phyloP scores from a whole-genome alignment of 2,888 invertebrate species.

The Cheilosia soror region DNA sequence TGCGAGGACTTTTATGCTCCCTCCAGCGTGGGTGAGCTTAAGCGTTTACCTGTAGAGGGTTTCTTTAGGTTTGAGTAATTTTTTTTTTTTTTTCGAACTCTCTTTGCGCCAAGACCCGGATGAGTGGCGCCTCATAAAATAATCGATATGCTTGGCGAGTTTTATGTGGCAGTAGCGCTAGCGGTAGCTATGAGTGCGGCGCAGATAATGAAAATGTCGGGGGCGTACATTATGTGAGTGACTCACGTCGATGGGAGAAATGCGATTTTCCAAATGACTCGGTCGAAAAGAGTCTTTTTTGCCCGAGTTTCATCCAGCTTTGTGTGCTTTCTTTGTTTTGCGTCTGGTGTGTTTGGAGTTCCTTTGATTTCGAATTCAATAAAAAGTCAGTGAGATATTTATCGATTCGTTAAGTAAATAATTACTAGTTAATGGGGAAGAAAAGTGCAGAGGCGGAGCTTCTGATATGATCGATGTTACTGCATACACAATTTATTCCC shows the following conservation, averaged over 20 bases:
- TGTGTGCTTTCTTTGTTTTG: slow-evolving; percentile 9
- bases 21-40: slow-evolving; percentile 1
- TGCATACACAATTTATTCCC: not conserved
- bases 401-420: slow-evolving; percentile 67
- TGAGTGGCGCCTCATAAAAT: slow-evolving; percentile 62
- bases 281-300: slow-evolving; percentile 17
- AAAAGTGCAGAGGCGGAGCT: slow-evolving; percentile 23
- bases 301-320: not conserved
- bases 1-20: slow-evolving; percentile 35
- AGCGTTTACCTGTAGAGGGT: slow-evolving; percentile 36
- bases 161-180: slow-evolving; percentile 20
- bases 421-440: slow-evolving; percentile 45
- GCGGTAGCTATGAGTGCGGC: slow-evolving; percentile 3
- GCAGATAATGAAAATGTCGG: slow-evolving; percentile 30
- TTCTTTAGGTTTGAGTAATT: slow-evolving; percentile 6
- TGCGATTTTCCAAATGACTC: slow-evolving; percentile 51
- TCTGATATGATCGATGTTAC: slow-evolving; percentile 11
- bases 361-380: slow-evolving; percentile 62
- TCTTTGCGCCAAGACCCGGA: slow-evolving; percentile 46
- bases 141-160: slow-evolving; percentile 63
- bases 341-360: slow-evolving; percentile 25
- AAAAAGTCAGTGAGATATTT: slow-evolving; percentile 61
- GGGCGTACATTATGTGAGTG: slow-evolving; percentile 29
- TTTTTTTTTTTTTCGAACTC: not conserved
- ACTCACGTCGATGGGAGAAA: slow-evolving; percentile 43